Evolutionary conservation across 2,797 vertebrate species (phyloP), one percentile per base, ranked within the genome.

Genomic region (Anabacerthia variegaticeps): DNA sequence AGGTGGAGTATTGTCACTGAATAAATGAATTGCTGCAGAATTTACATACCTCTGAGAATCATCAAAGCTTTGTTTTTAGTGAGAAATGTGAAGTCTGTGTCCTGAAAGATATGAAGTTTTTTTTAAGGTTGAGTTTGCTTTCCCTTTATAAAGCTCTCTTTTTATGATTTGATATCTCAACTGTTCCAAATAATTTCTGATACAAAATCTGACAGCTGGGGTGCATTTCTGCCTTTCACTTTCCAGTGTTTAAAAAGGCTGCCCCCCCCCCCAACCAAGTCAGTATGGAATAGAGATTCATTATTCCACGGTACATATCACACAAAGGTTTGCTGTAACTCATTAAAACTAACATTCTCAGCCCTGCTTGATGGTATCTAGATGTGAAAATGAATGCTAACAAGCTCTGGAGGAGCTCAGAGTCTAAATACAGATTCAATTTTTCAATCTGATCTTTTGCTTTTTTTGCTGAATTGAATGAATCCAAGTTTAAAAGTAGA

Each of bases 11-110:
- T 30, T 96, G 82, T 90, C 74, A 88, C 54, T 66, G 94, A 81
- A 79, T 94, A 96, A 96, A 92, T 95, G 88, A 90, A 88, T 96
- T 84, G 75, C 67, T 92, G 88, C 24, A 7, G 52, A 93, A 93
- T 88, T 92, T 97, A 74, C 66, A 88, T 94, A 89, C 81, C 95
- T 97, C 96, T 93, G 73, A 95, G 88, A 85, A 90, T 95, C 93
- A 96, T 74, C 83, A 89, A 84, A 96, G 93, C 84, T 84, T 84
- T 97, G 90, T 88, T 95, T 97, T 83, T 91, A 61, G 78, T 91
- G 49, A 88, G 80, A 95, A 97, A 97, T 93, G 93, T 96, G 81
- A 88, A 93, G 85, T 55, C 88, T 95, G 76, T 89, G 66, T 58
- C 85, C 87, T 93, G 95, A 90, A 96, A 96, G 82, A 88, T 78